A percentile compares a stretch with the other conserved stretches of the same genome.
Evolutionary conservation across 2,113 vertebrate genomes (phyloP).

Genomic region (Malurus melanocephalus): DNA sequence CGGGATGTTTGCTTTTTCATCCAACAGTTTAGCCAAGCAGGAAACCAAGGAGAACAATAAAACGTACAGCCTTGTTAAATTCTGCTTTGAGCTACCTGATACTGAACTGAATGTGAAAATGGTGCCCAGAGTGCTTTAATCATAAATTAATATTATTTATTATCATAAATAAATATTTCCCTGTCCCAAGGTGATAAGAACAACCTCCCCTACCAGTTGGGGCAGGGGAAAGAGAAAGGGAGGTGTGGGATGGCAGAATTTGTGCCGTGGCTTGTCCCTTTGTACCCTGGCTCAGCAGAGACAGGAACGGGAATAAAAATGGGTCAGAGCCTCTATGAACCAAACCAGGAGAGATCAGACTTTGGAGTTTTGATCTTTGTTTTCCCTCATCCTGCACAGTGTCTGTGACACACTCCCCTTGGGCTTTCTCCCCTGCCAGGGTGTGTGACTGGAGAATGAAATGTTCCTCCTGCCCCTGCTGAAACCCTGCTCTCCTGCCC

Average conservation of each 20-base stretch:
- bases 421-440: neutral
- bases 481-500: neutral
- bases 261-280: neutral
- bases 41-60: neutral
- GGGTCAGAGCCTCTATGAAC: neutral
- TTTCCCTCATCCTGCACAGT: neutral
- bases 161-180: neutral
- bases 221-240: neutral
- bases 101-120: neutral
- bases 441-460: neutral
- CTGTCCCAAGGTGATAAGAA: neutral
- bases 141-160: neutral
- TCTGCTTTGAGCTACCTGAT: neutral
- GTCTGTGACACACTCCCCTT: neutral
- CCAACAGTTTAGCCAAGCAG: neutral
- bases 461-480: neutral
- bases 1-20: neutral
- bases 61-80: neutral
- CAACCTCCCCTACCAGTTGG: rapidly evolving
- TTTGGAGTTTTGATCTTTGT: too few relatives aligned
- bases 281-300: neutral
- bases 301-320: neutral
- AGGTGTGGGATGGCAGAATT: neutral
- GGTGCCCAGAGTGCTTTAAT: neutral
- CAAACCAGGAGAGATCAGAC: neutral